Evolutionary conservation across 2,888 invertebrate species (phyloP), one percentile per base, ranked within the genome.

Genomic region (Coenonympha glycerion): DNA sequence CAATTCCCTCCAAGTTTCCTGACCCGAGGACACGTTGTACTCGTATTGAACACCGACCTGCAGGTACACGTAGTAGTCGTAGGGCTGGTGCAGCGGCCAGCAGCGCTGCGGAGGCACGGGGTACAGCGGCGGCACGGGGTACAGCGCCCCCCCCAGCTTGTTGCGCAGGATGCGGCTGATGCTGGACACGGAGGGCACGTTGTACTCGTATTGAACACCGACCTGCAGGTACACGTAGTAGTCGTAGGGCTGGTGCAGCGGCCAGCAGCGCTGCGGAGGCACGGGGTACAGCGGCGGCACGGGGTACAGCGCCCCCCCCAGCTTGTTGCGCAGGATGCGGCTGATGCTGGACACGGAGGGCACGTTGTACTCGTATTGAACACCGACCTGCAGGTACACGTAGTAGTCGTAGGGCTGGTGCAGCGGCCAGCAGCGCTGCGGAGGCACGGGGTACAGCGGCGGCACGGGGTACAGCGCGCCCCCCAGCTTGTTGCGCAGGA

Each of bases 351-450:
- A 96, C 31, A 99, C 98, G 8, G 97, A 97, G 9, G 99, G 99
- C 49, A 99, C 97, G 87, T 98, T 98, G 88, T 95, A 97, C 79
- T 98, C 98, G 89, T 98, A 98, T 82, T 98, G 99, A 49, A 98
- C 92, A 8, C 96, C 95, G 79, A 98, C 98, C 40, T 91, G 91
- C 56, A 91, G 76, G 65, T 91, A 92, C 67, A 91, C 91, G 60
- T 91, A 91, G 70, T 91, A 91, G 72, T 91, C 90, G 65, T 91
- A 91, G 4, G 88, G 80, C 67, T 87, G 85, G 64, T 73, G 89
- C 64, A 77, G 82, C 56, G 77, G 87, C 84, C 88, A 88, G 81
- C 74, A 91, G 62, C 74, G 73, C 77, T 75, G 89, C 61, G 78
- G 82, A 48, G 69, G 90, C 24, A 80, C 84, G 1, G 85, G 75